Evolutionary conservation across 2,888 invertebrate genomes (phyloP), one percentile per base, ranked within the genome.

Genomic region (Hypercompe scribonia): DNA sequence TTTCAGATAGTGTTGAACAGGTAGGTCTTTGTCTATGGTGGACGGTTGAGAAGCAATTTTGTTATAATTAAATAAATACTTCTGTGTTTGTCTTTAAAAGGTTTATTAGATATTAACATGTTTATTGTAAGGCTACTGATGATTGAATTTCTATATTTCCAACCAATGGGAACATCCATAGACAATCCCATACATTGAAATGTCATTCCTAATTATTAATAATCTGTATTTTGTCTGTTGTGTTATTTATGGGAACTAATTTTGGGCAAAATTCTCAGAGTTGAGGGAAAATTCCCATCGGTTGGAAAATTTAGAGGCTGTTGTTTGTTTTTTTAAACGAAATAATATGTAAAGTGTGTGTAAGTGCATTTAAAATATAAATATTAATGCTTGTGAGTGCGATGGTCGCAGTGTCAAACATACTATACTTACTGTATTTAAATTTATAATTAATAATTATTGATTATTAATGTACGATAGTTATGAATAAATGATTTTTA

Each of bases 401-500:
- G 90, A 84, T 87, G 86, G 90, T 83, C 85, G 89, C 89, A 84
- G 92, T 92, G 93, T 93, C 91, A 90, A 90, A 90, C 89, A 89
- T 85, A 89, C 83, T 91, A 90, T 88, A 91, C 92, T 91, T 91
- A 91, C 90, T 91, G 89, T 90, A 93, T 92, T 93, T 94, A 93
- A 92, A 93, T 91, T 90, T 92, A 93, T 90, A 89, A 91, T 91
- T 91, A 88, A 90, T 88, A 90, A 91, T 85, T 83, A 83, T 81
- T 89, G 87, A 91, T 91, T 90, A 92, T 92, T 93, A 94, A 94
- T 94, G 94, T 95, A 95, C 91, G 89, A 95, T 95, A 95, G 95
- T 94, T 94, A 95, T 91, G 90, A 94, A 93, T 95, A 94, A 94
- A 92, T 92, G 94, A 94, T 95, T 95, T 95, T 94, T 95, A 95